Conservation (phyloP, 2,113 vertebrate genomes). For the Cyprinodon tularosa region DNA sequence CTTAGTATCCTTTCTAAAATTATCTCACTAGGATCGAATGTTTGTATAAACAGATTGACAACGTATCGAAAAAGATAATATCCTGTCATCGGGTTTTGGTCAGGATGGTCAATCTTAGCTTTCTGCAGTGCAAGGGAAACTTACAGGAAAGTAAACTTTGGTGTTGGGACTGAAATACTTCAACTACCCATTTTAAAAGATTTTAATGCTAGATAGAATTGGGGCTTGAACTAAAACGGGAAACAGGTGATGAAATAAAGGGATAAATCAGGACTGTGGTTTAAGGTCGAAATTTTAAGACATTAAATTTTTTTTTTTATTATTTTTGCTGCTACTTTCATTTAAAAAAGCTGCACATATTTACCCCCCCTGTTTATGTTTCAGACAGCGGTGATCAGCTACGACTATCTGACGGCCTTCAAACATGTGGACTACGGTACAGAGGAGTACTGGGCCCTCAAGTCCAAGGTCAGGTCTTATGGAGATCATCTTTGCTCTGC, state of each 20-base stretch:
- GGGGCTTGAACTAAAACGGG: no score
- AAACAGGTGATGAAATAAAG: no score
- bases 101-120: no score
- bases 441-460: constrained; percentile 86
- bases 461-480: constrained; percentile 82
- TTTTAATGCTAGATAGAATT: neutral
- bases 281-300: neutral
- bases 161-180: no score
- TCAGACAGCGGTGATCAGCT: constrained; percentile 91
- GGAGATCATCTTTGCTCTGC: neutral
- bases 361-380: constrained; percentile 23
- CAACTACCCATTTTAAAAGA: no score
- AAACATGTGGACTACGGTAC: constrained; percentile 82
- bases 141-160: no score
- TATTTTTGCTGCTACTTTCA: neutral
- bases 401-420: constrained; percentile 91
- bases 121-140: no score
- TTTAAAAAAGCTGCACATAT: neutral
- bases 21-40: neutral
- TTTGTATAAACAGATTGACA: neutral
- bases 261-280: no score
- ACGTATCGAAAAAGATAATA: no score
- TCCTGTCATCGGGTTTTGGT: no score
- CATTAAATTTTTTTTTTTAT: neutral
- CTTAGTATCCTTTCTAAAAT: neutral